phyloP scores from a whole-genome alignment of 2,888 invertebrate species.

The Gisinianus flammeolus region DNA sequence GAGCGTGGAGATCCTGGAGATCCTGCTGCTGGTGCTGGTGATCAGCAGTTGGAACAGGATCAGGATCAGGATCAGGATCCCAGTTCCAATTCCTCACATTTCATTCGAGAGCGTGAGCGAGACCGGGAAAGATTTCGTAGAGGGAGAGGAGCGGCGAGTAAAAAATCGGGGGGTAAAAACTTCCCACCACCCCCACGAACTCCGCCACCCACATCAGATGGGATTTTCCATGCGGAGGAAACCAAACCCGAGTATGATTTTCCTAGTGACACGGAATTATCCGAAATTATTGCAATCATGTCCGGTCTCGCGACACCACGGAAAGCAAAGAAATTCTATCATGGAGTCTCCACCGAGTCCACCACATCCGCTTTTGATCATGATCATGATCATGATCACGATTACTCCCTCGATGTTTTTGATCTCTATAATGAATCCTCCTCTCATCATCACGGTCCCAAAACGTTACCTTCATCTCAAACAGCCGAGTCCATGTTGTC shows the following conservation, averaged over 20 bases:
- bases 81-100: not conserved
- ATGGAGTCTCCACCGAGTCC: not conserved
- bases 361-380: not conserved
- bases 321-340: conserved; percentile 7
- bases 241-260: conserved; percentile 29
- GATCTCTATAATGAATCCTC: not conserved
- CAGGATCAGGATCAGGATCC: not conserved
- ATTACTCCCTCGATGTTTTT: not conserved
- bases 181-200: conserved; percentile 16
- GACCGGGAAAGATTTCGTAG: no score
- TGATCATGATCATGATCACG: not conserved
- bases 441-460: not conserved
- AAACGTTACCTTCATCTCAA: not conserved
- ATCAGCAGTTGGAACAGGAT: no score
- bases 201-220: conserved; percentile 31
- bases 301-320: conserved; percentile 30
- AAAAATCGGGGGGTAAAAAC: not conserved
- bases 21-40: not conserved
- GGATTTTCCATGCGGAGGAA: not conserved
- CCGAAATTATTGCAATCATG: conserved; percentile 41
- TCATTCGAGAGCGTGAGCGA: not conserved
- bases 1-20: not conserved
- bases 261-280: conserved; percentile 37
- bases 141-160: no score
- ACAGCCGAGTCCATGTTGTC: not conserved